Percentiles rank a stretch among this genome's conserved stretches.
Conservation (phyloP, 1,140 invertebrate genomes). For the Coptotermes formosanus region DNA sequence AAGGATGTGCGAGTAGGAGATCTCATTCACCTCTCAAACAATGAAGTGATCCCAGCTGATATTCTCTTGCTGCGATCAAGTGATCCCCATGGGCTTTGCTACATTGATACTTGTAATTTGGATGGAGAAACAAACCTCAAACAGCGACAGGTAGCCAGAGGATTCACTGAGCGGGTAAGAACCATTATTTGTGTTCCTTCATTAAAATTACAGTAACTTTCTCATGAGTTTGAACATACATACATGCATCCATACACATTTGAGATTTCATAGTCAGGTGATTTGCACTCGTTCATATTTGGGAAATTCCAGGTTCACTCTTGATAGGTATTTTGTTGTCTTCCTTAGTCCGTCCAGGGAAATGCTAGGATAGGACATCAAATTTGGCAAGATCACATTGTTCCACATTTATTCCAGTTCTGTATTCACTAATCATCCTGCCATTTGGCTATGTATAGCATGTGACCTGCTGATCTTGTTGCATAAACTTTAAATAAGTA, state of each 20-base stretch:
- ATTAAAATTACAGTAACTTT: neutral
- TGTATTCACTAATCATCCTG: too few species aligned
- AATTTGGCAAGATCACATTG: too few species aligned
- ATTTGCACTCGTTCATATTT: too few species aligned
- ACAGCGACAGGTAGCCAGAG: slow-evolving; percentile 81
- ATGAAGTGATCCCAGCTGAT: slow-evolving; percentile 95
- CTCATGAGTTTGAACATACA: neutral
- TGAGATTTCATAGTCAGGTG: neutral
- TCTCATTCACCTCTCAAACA: slow-evolving; percentile 92
- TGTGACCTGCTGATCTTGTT: too few species aligned
- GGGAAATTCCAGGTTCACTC: neutral
- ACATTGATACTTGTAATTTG: slow-evolving; percentile 95
- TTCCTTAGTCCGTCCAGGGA: too few species aligned
- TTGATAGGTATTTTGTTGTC: too few species aligned
- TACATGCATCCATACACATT: neutral
- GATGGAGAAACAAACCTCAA: slow-evolving; percentile 99
- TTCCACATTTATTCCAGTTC: too few species aligned
- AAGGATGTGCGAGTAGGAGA: slow-evolving; percentile 90
- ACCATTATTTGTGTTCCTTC: neutral
- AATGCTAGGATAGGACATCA: too few species aligned
- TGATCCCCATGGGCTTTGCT: slow-evolving; percentile 92
- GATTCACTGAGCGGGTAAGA: slow-evolving; percentile 54
- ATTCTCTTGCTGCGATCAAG: slow-evolving; percentile 86
- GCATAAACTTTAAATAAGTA: too few species aligned
- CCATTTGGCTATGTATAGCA: too few species aligned